Base-by-base conservation (phyloP, 2,113 vertebrate species). In the Alethe castanea region DNA sequence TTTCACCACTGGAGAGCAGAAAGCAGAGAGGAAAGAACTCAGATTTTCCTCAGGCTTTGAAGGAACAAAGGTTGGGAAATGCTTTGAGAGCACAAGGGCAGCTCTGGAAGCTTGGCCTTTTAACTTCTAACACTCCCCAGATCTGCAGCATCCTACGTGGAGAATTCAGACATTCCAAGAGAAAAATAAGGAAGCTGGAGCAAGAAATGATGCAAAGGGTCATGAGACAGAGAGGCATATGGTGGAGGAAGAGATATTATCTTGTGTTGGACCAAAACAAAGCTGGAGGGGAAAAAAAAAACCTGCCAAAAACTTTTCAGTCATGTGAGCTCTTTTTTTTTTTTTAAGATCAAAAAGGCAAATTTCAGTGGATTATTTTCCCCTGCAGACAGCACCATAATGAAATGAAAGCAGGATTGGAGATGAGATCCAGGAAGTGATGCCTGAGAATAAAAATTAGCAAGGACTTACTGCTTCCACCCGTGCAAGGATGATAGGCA, bases 401-500 rank as follows among this genome's bases (percentile, higher is more conserved):
- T 0, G 8, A 67, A 61, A 45, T 1, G 4, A 87, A 59, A 54
- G 42, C 38, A 53, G 35, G 35, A 44, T 5, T 38, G 6, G 10
- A 25, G 45, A 4, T 6, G 29, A 19, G 0, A 5, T 1, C 19
- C 56, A 42, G 15, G 2, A 60, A n/a, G 12, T 2, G 22, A 3
- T 14, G 28, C 4, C 13, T 67, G 44, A 45, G 4, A 20, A 40
- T 2, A 8, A 24, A 33, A 86, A 33, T 3, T 0, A 73, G 14
- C 2, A 4, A 74, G 52, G 59, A 98, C 99, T 98, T 91, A 99
- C 99, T 88, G 98, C 97, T 56, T 29, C 40, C 8, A 91, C 97
- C 14, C 98, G 98, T 14, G 99, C 99, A 4, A 99, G 98, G 80
- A 99, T 97, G 52, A 99, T 95, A 2, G 99, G 99, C 14, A 99